phyloP scores from a whole-genome alignment of 2,113 vertebrate species.

The Aegithalos caudatus region DNA sequence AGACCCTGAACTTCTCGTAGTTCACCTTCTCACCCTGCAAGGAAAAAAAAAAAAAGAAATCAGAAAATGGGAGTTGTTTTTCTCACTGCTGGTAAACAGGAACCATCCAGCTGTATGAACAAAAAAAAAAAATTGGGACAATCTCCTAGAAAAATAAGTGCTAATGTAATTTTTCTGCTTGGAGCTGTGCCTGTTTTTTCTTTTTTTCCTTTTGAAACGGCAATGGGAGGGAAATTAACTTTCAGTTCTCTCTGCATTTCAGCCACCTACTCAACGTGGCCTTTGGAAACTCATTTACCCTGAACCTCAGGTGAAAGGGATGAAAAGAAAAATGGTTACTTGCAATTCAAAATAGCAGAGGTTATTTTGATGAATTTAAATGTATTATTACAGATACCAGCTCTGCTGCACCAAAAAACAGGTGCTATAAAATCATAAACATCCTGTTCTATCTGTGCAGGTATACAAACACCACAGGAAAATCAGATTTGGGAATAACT shows the following conservation, averaged over 20 bases:
- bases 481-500: background rate
- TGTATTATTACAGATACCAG: background rate
- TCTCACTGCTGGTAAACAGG: background rate
- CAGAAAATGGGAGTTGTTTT: background rate
- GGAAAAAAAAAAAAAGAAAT: no score
- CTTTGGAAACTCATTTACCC: constrained; percentile 18
- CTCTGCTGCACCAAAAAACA: background rate
- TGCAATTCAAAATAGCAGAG: background rate
- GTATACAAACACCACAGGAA: background rate
- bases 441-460: background rate
- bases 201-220: background rate
- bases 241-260: background rate
- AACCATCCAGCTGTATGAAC: background rate
- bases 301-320: background rate
- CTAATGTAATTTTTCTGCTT: background rate
- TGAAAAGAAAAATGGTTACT: background rate
- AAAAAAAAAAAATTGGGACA: background rate
- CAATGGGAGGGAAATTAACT: constrained; percentile 1
- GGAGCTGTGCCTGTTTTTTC: background rate
- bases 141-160: background rate
- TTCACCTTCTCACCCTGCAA: constrained; percentile 93
- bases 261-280: constrained; percentile 2
- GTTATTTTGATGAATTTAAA: background rate
- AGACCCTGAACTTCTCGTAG: constrained; percentile 95
- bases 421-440: background rate